Base-by-base conservation (phyloP, 1,140 invertebrate species). In the Drosophila cardini region DNA sequence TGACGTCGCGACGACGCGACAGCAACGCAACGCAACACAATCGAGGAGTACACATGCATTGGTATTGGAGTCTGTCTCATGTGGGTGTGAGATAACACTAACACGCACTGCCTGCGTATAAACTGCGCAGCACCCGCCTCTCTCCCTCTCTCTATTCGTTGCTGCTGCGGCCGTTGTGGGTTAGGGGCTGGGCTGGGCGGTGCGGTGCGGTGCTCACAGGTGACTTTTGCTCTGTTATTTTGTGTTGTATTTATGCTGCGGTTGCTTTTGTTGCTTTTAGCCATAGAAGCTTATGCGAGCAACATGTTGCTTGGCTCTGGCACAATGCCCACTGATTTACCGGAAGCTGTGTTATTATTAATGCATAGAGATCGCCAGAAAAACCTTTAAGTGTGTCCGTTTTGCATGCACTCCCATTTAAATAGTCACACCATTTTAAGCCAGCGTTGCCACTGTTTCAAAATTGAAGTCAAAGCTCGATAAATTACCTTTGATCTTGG, bases 291-390 rank as follows among this genome's bases (percentile, higher is more conserved):
- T 74, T 64, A 64, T 1, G 38, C 34, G 30, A 26, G 72, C 76
- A 75, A 78, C 76, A 78, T 78, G 72, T 78, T 78, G 72, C 62
- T 21, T 15, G 48, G 11, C 63, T 60, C 55, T 65, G 36, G 42
- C 16, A 6, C 43, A 72, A 73, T 52, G 45, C 15, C 40, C 32
- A 62, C 16, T 10, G 42, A 45, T 26, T 65, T 71, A 45, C n/a
- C 13, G 26, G 9, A 46, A 56, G 36, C 42, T 46, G 8, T 13
- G 5, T 18, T 16, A 43, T 60, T 38, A 30, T 38, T 56, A 65
- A 78, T 71, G 46, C 16, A 70, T 32, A 4, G n/a, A 42, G 55
- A 68, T 73, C 63, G 10, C 13, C 52, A 55, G 7, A 10, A 18
- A 15, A 6, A 26, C 10, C 10, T 8, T 38, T 18, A 55, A 38